These are phyloP conservation scores for Zaprionus kolodkinae DNA, from an alignment of 1,140 invertebrate species.

Conservation along the genomic window DNA sequence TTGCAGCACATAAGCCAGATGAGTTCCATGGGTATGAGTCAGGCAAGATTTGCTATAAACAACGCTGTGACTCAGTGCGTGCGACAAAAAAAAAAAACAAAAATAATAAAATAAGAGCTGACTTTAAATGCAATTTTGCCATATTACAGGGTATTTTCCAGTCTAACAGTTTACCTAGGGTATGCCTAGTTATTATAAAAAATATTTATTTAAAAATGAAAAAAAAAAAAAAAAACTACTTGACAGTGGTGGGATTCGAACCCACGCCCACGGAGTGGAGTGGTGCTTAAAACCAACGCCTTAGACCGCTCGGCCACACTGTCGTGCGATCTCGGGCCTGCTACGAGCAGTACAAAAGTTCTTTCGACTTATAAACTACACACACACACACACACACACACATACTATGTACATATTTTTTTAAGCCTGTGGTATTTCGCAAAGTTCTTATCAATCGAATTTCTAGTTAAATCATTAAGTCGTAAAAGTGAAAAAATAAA, in stretches of 20 bases:
- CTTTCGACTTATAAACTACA: background rate
- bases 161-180: background rate
- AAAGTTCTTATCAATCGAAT: background rate
- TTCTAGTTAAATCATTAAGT: background rate
- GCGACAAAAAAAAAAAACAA: background rate
- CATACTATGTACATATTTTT: background rate
- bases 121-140: background rate
- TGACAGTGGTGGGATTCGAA: conserved; percentile 92
- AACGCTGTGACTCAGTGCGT: background rate
- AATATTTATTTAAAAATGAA: no score
- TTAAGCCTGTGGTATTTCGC: background rate
- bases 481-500: background rate
- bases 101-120: background rate
- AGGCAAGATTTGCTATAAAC: no score
- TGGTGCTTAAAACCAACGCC: conserved; percentile 88
- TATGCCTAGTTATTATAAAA: background rate
- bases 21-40: background rate
- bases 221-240: conserved; percentile 50
- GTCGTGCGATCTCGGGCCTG: background rate
- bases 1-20: background rate
- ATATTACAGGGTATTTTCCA: background rate
- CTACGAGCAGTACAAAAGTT: background rate
- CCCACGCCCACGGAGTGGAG: conserved; percentile 89
- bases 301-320: conserved; percentile 35
- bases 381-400: background rate